Evolutionary conservation across 2,888 invertebrate species (phyloP), one percentile per base, ranked within the genome.

Genomic region (Sepioteuthis lessoniana): DNA sequence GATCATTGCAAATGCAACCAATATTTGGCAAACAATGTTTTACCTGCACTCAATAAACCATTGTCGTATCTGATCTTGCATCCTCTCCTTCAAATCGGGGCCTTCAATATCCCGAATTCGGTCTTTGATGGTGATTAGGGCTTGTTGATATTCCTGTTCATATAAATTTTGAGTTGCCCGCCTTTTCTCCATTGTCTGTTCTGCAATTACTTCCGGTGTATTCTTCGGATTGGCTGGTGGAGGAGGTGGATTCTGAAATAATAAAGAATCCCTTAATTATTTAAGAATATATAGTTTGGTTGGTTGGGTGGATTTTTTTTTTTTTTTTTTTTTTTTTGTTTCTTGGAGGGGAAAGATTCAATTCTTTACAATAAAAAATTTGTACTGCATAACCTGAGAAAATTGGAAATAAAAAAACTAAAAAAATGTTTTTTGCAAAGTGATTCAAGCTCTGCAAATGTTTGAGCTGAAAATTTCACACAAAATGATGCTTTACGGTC

Each of bases 41-140:
- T 97, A 97, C 97, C 98, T 98, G 96, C 98, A 98, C 95, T 98
- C 98, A 95, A 98, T 98, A 95, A 99, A 98, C 99, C 99, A 99
- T 94, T 98, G 98, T 94, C 99, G 98, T 46, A 99, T 98, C 97
- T 99, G 98, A 96, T 98, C 98, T 95, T 98, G 98, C 96, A 99
- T 98, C 95, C 98, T 98, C 96, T 99, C 99, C 96, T 98, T 98
- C 96, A 99, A 98, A 95, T 98, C 98, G 0, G 98, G 98, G 31
- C 98, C 98, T 96, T 98, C 98, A 94, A 98, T 98, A 47, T 97
- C 98, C 95, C 98, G 98, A 28, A 99, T 98, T 96, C 98, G 97
- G 46, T 98, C 97, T 94, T 97, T 97, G 60, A 97, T 97, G 38
- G 96, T 96, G 38, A 98, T 97, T 38, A 98, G 97, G 3, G 98